phyloP scores from a whole-genome alignment of 2,113 vertebrate species.

The Pterocles orientalis region DNA sequence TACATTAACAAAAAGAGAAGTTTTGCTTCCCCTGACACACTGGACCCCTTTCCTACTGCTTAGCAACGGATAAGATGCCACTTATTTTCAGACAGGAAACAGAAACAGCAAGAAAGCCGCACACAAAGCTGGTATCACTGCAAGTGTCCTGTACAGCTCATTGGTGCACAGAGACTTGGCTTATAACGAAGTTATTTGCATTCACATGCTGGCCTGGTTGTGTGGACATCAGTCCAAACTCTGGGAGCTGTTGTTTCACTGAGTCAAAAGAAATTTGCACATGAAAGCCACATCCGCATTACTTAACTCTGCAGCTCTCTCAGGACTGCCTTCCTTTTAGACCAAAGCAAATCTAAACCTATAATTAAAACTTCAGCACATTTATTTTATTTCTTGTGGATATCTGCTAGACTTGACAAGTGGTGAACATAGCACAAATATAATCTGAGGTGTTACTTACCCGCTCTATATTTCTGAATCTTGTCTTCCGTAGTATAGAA shows the following conservation, averaged over 20 bases:
- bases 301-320: constrained; percentile 66
- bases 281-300: constrained; percentile 75
- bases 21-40: not conserved
- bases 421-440: not conserved
- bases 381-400: constrained; percentile 24
- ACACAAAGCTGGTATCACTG: constrained; percentile 62
- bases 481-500: not conserved
- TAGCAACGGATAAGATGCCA: constrained; percentile 60
- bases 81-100: constrained; percentile 69
- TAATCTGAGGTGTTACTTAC: not conserved
- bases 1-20: not conserved
- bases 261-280: constrained; percentile 81
- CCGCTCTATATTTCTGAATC: not conserved
- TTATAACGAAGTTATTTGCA: constrained; percentile 78
- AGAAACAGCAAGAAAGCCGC: constrained; percentile 65
- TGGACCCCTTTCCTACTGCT: constrained; percentile 15
- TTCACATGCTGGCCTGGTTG: constrained; percentile 67
- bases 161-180: constrained; percentile 52
- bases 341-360: constrained; percentile 57
- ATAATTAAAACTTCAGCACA: constrained; percentile 51
- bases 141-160: constrained; percentile 62
- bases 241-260: constrained; percentile 75
- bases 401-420: constrained; percentile 10
- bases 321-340: constrained; percentile 58
- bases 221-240: constrained; percentile 70